Percentiles rank a stretch among this genome's conserved stretches.
phyloP scores from a whole-genome alignment of 1,140 invertebrate species.

The Macrostomum lignano region DNA sequence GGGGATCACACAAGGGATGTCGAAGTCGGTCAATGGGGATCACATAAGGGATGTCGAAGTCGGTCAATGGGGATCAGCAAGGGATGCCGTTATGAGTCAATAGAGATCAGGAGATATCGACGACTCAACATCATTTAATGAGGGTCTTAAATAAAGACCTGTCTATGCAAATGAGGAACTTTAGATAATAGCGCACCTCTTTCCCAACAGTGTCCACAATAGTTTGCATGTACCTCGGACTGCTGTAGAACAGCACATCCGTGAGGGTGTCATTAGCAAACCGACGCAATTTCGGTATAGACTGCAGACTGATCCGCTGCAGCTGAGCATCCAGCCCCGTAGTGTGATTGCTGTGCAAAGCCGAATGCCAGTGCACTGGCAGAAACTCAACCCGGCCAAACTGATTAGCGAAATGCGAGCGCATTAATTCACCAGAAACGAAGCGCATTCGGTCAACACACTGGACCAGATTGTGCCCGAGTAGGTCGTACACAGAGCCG shows the following conservation, averaged over 20 bases:
- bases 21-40: no score
- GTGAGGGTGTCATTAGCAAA: conserved; percentile 78
- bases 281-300: conserved; percentile 54
- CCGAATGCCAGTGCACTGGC: conserved; percentile 68
- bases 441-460: conserved; percentile 51
- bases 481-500: conserved; percentile 64
- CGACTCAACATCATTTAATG: no score
- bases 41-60: no score
- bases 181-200: no score
- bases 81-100: no score
- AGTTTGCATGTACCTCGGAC: conserved; percentile 51
- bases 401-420: conserved; percentile 47
- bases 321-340: conserved; percentile 58
- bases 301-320: conserved; percentile 55
- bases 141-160: no score
- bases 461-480: conserved; percentile 58
- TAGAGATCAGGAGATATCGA: no score
- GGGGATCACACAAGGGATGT: no score
- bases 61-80: no score
- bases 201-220: conserved; percentile 40
- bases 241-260: conserved; percentile 77
- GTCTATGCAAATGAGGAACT: no score
- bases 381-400: conserved; percentile 56
- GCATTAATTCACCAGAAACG: conserved; percentile 46
- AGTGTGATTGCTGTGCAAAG: conserved; percentile 56